A percentile compares a stretch with the other conserved stretches of the same genome.
Evolutionary conservation across 2,797 vertebrate species (phyloP).

Genomic region (Prionace glauca): DNA sequence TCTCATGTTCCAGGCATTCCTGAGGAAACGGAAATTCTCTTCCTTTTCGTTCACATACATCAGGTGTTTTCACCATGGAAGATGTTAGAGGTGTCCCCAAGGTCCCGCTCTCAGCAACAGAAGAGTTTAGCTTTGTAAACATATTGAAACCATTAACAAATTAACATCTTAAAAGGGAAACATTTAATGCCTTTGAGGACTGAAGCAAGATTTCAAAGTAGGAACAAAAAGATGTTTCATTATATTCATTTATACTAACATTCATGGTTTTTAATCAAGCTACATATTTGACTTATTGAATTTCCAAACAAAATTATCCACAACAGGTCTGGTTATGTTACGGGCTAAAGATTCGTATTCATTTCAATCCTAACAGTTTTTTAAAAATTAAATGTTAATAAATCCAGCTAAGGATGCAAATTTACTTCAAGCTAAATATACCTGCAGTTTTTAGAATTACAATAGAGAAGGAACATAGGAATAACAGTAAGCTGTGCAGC

Average conservation of each 20-base stretch:
- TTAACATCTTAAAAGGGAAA: background rate
- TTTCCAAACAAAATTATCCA: background rate
- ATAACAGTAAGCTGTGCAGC: background rate
- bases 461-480: background rate
- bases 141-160: slow-evolving; percentile 47
- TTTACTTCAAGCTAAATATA: background rate
- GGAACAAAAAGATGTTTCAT: background rate
- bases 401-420: background rate
- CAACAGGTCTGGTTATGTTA: background rate
- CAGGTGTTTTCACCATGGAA: slow-evolving; percentile 60
- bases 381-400: background rate
- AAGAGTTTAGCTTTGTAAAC: slow-evolving; percentile 57
- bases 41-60: slow-evolving; percentile 59
- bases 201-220: background rate
- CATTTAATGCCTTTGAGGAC: background rate
- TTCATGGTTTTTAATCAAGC: background rate
- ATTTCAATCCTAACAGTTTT: background rate
- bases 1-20: slow-evolving; percentile 59
- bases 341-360: too few species aligned
- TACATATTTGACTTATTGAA: background rate
- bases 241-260: background rate
- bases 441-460: background rate
- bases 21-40: slow-evolving; percentile 62
- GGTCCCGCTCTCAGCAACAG: slow-evolving; percentile 56
- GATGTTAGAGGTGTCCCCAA: slow-evolving; percentile 52